phyloP scores from a whole-genome alignment of 1,140 invertebrate genomes.

The Agrilus planipennis region DNA sequence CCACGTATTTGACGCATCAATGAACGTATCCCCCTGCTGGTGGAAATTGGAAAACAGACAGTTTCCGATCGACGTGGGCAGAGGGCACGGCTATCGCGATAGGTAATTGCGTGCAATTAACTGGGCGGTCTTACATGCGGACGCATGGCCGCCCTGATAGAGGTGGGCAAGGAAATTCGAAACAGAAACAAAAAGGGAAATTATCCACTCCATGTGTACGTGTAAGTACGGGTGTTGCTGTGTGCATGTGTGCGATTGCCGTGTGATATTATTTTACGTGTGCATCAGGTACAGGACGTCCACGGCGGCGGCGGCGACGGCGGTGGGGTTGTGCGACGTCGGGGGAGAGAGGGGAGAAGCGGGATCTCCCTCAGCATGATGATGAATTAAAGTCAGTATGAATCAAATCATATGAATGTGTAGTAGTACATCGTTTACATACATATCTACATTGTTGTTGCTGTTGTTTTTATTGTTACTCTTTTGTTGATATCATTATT shows the following conservation, averaged over 20 bases:
- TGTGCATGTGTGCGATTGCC: no score
- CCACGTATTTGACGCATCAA: neutral
- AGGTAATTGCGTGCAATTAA: conserved; percentile 36
- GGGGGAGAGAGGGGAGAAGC: conserved; percentile 27
- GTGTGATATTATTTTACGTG: conserved; percentile 32
- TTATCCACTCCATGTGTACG: no score
- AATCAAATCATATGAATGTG: conserved; percentile 35
- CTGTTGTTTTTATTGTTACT: conserved; percentile 1
- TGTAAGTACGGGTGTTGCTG: no score
- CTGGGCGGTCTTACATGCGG: conserved; percentile 36
- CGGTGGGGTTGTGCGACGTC: conserved; percentile 35
- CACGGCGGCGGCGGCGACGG: no score
- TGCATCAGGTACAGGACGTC: no score
- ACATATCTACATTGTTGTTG: neutral
- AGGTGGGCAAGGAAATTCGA: conserved; percentile 32
- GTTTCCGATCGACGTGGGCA: conserved; percentile 5
- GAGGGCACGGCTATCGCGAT: conserved; percentile 21
- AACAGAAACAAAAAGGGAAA: conserved; percentile 34
- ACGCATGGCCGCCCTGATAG: conserved; percentile 35
- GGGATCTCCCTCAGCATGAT: conserved; percentile 31
- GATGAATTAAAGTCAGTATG: conserved; percentile 34
- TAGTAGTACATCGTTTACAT: no score
- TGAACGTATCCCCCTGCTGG: neutral
- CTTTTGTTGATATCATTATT: conserved; percentile 5
- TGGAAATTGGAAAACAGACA: neutral